These are phyloP conservation scores for Pteropus alecto DNA, from an alignment of 2,113 vertebrate species.

Conservation along the genomic window DNA sequence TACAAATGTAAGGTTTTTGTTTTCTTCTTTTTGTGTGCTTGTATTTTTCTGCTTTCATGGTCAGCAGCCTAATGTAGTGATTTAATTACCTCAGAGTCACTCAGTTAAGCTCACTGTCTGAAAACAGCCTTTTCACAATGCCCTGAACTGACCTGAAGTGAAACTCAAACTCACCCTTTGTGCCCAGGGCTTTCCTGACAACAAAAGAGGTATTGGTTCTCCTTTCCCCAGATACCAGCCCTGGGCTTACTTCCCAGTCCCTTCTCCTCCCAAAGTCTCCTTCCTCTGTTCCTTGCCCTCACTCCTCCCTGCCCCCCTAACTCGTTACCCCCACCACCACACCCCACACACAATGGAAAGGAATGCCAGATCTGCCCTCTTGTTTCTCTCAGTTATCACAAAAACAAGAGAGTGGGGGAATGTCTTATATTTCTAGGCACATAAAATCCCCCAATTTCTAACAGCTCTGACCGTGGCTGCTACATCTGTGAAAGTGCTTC, in stretches of 20 bases:
- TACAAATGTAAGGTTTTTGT: conserved; percentile 74
- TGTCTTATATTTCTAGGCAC: neutral
- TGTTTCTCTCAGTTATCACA: neutral
- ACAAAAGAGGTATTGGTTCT: conserved; percentile 76
- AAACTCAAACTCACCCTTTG: conserved; percentile 75
- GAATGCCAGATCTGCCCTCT: neutral
- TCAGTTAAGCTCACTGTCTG: conserved; percentile 64
- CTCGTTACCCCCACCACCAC: neutral
- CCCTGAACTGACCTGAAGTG: conserved; percentile 76
- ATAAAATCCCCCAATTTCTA: neutral
- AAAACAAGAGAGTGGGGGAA: neutral
- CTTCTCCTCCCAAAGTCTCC: conserved; percentile 49
- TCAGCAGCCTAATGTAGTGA: conserved; percentile 72
- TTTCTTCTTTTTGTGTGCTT: conserved; percentile 61
- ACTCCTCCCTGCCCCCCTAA: neutral
- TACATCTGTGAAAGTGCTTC: neutral
- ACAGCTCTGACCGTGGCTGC: neutral
- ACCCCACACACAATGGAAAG: neutral
- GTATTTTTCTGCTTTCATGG: conserved; percentile 73
- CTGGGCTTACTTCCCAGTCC: conserved; percentile 71
- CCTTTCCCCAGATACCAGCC: conserved; percentile 68
- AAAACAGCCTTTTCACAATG: conserved; percentile 74
- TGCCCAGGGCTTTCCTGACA: conserved; percentile 72
- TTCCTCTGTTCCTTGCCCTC: conserved; percentile 50
- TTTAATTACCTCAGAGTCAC: conserved; percentile 77